Conservation (phyloP, 2,797 vertebrate genomes). For the Microhierax caerulescens region DNA sequence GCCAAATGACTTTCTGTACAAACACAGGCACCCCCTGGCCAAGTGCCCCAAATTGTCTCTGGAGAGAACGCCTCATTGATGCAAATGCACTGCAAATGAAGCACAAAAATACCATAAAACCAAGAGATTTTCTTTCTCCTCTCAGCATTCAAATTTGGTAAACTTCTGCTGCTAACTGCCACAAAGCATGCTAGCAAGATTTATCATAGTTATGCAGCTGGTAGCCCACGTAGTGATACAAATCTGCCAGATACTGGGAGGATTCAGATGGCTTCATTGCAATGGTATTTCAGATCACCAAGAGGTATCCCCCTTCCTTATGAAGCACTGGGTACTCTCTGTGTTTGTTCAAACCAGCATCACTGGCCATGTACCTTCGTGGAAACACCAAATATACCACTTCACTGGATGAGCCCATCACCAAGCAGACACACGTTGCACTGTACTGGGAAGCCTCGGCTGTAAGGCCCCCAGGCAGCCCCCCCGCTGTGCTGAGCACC, state of each 20-base stretch:
- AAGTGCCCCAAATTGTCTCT: neutral
- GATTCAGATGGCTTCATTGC: neutral
- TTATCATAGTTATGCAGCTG: neutral
- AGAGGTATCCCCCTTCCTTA: neutral
- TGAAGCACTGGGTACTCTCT: neutral
- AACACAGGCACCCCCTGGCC: neutral
- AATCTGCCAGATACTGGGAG: neutral
- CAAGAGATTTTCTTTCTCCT: neutral
- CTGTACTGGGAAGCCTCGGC: neutral
- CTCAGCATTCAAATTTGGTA: neutral
- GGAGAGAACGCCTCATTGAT: neutral
- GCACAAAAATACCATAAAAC: neutral
- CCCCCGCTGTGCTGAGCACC: neutral
- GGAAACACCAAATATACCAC: neutral
- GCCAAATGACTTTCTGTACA: neutral
- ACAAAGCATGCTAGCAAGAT: fast-evolving
- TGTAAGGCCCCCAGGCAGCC: no score
- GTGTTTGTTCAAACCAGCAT: neutral
- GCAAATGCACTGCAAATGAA: neutral
- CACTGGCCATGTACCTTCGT: neutral
- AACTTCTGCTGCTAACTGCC: neutral
- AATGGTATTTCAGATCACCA: neutral
- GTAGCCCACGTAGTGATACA: neutral
- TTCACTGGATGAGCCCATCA: neutral
- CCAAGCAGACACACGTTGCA: neutral